Evolutionary conservation across 2,888 invertebrate genomes (phyloP).

Genomic region (Gastracanthus pulcherrimus): DNA sequence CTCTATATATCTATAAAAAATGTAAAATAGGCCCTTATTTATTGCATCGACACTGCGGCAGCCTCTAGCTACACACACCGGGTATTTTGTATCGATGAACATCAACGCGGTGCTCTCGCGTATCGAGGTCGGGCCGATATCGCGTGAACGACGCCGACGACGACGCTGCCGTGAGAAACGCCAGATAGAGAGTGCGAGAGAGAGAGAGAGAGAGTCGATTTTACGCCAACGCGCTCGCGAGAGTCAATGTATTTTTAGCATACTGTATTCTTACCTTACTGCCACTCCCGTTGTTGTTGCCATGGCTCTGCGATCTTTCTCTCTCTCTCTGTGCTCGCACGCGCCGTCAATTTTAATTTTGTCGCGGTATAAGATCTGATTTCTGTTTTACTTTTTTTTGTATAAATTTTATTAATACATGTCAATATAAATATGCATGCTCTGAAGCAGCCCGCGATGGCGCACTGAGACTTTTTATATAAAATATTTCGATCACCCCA

Average conservation of each 20-base stretch:
- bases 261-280: conserved; percentile 49
- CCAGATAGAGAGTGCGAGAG: too few species aligned
- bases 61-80: too few species aligned
- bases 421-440: too few species aligned
- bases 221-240: conserved; percentile 66
- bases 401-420: conserved; percentile 5
- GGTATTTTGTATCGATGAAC: conserved; percentile 58
- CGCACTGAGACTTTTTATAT: not conserved
- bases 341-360: conserved; percentile 30
- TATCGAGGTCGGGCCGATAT: conserved; percentile 72
- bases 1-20: not conserved
- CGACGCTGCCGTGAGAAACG: conserved; percentile 38
- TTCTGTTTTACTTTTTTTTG: not conserved
- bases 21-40: conserved; percentile 37
- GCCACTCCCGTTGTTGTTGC: not conserved
- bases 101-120: conserved; percentile 33
- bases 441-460: not conserved
- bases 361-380: not conserved
- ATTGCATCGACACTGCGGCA: not conserved
- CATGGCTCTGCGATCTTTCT: not conserved
- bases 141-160: conserved; percentile 62
- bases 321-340: too few species aligned
- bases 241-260: conserved; percentile 66
- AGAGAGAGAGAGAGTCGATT: conserved; percentile 61
- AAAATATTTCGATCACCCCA: not conserved